A percentile compares a stretch with the other conserved stretches of the same genome.
phyloP scores from a whole-genome alignment of 2,888 invertebrate species.

The Athalia rosae region DNA sequence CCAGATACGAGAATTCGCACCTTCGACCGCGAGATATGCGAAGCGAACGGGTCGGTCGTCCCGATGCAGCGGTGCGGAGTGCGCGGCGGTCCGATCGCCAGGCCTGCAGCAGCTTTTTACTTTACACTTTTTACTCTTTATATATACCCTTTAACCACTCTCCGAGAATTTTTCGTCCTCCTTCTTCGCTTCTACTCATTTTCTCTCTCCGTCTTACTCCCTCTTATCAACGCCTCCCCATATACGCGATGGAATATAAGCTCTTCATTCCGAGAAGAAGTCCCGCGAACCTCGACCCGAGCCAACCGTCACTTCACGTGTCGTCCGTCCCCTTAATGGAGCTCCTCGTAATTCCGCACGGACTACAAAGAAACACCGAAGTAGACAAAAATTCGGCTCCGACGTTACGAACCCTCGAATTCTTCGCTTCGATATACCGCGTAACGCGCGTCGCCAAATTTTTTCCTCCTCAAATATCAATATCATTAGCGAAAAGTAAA shows the following conservation, averaged over 20 bases:
- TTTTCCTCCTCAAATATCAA: too few species aligned
- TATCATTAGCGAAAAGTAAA: too few species aligned
- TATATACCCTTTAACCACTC: conserved; percentile 27
- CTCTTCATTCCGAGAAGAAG: conserved; percentile 1
- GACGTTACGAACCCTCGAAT: neutral
- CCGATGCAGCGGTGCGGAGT: conserved; percentile 7
- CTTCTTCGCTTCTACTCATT: neutral
- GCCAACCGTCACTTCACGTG: neutral
- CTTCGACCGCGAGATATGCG: conserved; percentile 56
- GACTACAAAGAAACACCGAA: conserved; percentile 1
- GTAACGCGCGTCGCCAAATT: too few species aligned
- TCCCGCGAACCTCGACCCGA: neutral
- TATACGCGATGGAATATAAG: neutral
- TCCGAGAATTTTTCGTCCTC: conserved; percentile 22
- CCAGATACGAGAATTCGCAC: conserved; percentile 67
- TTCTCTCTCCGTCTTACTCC: conserved; percentile 3
- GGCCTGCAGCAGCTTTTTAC: neutral
- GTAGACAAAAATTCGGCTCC: neutral
- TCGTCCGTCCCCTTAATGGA: conserved; percentile 18
- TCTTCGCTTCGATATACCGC: too few species aligned
- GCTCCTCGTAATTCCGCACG: conserved; percentile 12
- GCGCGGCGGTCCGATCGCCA: conserved; percentile 18
- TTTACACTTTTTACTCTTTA: conserved; percentile 32
- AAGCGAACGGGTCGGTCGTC: conserved; percentile 25
- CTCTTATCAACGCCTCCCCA: conserved; percentile 19